A percentile compares a stretch with the other conserved stretches of the same genome.
phyloP scores from a whole-genome alignment of 1,140 invertebrate genomes.

The Leptestheria dahalacensis region DNA sequence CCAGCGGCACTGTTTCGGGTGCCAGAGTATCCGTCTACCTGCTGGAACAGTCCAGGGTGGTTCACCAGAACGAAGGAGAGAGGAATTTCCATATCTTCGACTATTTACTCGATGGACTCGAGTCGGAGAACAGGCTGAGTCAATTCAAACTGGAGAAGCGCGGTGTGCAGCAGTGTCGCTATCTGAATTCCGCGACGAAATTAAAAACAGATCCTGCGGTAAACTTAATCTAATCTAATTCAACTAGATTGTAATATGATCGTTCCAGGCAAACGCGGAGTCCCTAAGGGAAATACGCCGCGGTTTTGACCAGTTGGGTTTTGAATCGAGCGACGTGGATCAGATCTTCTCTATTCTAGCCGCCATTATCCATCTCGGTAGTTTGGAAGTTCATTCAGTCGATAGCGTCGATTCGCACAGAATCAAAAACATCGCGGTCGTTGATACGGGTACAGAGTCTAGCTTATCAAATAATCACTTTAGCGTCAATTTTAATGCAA shows the following conservation, averaged over 20 bases:
- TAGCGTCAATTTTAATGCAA: background rate
- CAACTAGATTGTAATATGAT: background rate
- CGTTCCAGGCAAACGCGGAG: slow-evolving; percentile 41
- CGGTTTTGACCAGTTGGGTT: slow-evolving; percentile 50
- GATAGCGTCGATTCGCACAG: slow-evolving; percentile 54
- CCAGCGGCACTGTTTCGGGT: slow-evolving; percentile 53
- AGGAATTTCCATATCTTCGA: slow-evolving; percentile 77
- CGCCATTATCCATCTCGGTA: slow-evolving; percentile 62
- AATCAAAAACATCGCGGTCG: slow-evolving; percentile 43
- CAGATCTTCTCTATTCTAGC: slow-evolving; percentile 57
- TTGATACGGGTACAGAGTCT: slow-evolving; percentile 42
- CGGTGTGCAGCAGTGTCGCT: background rate
- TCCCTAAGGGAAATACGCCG: slow-evolving; percentile 48
- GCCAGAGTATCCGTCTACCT: slow-evolving; percentile 67
- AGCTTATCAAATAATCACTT: background rate
- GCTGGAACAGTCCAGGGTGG: slow-evolving; percentile 63
- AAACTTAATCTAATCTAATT: background rate
- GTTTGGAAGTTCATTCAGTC: slow-evolving; percentile 58
- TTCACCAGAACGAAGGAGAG: slow-evolving; percentile 60
- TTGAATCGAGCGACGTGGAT: slow-evolving; percentile 52
- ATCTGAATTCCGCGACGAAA: background rate
- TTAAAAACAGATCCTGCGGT: too few relatives aligned
- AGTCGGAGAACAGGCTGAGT: slow-evolving; percentile 41
- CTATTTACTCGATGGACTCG: slow-evolving; percentile 64
- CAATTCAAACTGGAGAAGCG: slow-evolving; percentile 44